phyloP scores from a whole-genome alignment of 2,888 invertebrate genomes.

The Thera obeliscata region DNA sequence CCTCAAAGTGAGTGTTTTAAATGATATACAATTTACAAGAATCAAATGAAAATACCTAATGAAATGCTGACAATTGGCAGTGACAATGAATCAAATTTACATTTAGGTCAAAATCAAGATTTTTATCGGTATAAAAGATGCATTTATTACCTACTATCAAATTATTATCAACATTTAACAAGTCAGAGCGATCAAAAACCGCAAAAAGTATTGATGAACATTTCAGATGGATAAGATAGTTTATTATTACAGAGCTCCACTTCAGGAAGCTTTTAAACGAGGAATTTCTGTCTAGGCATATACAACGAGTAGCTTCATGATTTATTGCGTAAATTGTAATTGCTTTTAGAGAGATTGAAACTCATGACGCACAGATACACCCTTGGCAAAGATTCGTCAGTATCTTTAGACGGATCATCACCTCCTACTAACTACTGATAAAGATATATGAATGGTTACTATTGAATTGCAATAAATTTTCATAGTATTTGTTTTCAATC shows the following conservation, averaged over 20 bases:
- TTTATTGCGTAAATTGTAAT: constrained; percentile 44
- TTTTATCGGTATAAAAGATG: not conserved
- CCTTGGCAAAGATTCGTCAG: constrained; percentile 70
- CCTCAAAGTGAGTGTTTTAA: constrained; percentile 87
- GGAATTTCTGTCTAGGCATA: constrained; percentile 8
- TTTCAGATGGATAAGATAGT: not conserved
- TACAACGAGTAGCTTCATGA: constrained; percentile 20
- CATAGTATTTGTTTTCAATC: constrained; percentile 41
- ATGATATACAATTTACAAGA: constrained; percentile 5
- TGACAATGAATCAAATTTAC: constrained; percentile 20
- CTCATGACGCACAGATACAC: constrained; percentile 56
- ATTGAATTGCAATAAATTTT: constrained; percentile 59
- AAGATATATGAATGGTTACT: constrained; percentile 54
- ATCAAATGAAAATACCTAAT: constrained; percentile 10
- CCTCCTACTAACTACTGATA: constrained; percentile 49
- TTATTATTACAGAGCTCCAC: not conserved
- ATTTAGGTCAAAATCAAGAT: constrained; percentile 30
- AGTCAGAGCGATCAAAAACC: not conserved
- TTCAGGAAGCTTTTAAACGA: constrained; percentile 12
- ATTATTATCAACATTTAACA: not conserved
- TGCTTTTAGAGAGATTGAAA: constrained; percentile 48
- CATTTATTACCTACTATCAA: not conserved
- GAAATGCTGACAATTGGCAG: constrained; percentile 17
- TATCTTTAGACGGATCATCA: constrained; percentile 59
- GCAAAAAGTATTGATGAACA: not conserved